A percentile compares a stretch with the other conserved stretches of the same genome.
These are phyloP conservation scores for Melanotaenia nigrans DNA, from an alignment of 2,797 vertebrate genomes.

Conservation along the genomic window DNA sequence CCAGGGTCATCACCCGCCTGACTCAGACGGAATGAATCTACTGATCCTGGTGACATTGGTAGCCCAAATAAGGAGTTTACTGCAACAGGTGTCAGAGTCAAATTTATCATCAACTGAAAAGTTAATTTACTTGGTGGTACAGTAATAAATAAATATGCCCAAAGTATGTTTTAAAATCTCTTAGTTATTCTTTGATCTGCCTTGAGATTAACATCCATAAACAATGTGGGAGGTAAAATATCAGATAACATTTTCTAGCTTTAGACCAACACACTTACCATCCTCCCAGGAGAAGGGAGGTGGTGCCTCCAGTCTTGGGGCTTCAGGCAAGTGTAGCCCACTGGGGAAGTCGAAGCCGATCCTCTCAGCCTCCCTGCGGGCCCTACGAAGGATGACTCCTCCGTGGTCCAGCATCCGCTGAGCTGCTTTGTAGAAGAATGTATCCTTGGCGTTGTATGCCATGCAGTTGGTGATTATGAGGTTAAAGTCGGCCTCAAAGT, in stretches of 20 bases:
- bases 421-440: constrained; percentile 92
- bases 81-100: background rate
- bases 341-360: constrained; percentile 92
- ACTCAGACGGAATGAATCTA: too few relatives aligned
- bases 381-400: constrained; percentile 91
- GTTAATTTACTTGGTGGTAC: too few relatives aligned
- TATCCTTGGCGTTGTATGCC: constrained; percentile 98
- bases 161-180: background rate
- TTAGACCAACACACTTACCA: constrained; percentile 79
- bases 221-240: background rate
- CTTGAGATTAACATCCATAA: background rate
- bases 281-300: constrained; percentile 93
- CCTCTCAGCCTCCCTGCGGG: constrained; percentile 87
- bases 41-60: background rate
- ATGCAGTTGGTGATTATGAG: constrained; percentile 96
- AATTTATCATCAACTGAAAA: background rate
- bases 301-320: constrained; percentile 84
- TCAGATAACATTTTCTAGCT: too few relatives aligned
- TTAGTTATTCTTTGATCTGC: background rate
- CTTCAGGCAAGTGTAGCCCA: constrained; percentile 89
- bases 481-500: constrained; percentile 95
- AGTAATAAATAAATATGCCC: background rate
- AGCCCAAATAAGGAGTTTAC: background rate
- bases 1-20: too few relatives aligned
- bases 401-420: constrained; percentile 94